phyloP scores from a whole-genome alignment of 2,113 vertebrate species.

The Geococcyx californianus region DNA sequence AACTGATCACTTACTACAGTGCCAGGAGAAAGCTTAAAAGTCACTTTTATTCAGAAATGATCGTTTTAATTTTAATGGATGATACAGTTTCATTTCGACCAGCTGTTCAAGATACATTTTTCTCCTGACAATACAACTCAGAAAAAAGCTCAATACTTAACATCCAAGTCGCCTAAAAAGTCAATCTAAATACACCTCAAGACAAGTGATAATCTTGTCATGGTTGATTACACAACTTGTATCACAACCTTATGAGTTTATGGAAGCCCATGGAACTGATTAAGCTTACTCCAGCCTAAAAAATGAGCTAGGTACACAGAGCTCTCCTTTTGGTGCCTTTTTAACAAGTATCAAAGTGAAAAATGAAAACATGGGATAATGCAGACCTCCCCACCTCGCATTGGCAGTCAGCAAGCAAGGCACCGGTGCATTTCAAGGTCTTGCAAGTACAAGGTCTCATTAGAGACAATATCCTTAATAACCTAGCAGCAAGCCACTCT shows the following conservation, averaged over 20 bases:
- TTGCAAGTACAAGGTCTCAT: slow-evolving; percentile 60
- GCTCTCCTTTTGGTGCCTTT: not conserved
- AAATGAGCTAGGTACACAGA: not conserved
- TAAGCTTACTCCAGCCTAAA: not conserved
- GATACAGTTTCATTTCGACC: slow-evolving; percentile 1
- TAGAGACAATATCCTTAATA: slow-evolving; percentile 60
- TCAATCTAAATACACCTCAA: slow-evolving; percentile 44
- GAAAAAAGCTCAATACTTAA: slow-evolving; percentile 27
- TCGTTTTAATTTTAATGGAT: slow-evolving; percentile 8
- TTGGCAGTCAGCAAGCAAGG: slow-evolving; percentile 27
- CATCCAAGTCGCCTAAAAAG: slow-evolving; percentile 1
- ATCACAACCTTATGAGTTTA: not conserved
- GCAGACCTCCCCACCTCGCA: not conserved
- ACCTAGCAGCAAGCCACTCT: slow-evolving; percentile 39
- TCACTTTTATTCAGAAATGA: slow-evolving; percentile 44
- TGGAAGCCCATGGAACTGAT: not conserved
- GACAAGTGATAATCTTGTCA: slow-evolving; percentile 44
- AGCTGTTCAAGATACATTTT: slow-evolving; percentile 30
- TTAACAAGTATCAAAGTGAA: not conserved
- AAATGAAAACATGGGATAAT: slow-evolving; percentile 25
- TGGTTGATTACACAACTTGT: slow-evolving; percentile 52
- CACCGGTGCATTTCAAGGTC: slow-evolving; percentile 57
- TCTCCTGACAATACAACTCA: slow-evolving; percentile 13
- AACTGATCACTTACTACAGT: not conserved
- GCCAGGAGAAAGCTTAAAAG: slow-evolving; percentile 32